These are phyloP conservation scores for Pogonocherus hispidulus DNA, from an alignment of 2,888 invertebrate species.

Conservation along the genomic window DNA sequence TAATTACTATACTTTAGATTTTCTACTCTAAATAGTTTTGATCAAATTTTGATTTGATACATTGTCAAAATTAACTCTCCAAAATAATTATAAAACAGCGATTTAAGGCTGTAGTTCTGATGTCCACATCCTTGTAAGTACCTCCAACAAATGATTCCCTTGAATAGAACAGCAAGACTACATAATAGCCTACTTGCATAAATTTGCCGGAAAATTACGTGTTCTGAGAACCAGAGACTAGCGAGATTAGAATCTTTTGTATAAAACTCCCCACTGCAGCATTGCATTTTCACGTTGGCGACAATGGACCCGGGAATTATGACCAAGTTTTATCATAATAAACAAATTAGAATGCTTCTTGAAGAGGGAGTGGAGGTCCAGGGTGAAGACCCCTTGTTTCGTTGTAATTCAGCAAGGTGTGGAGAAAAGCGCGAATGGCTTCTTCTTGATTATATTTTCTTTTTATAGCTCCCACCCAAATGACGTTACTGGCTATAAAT, in stretches of 20 bases:
- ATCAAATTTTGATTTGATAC: too few species aligned
- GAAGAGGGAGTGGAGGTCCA: neutral
- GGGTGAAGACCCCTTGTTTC: conserved; percentile 1
- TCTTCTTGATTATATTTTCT: conserved; percentile 18
- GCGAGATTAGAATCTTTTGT: conserved; percentile 32
- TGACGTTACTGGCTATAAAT: neutral
- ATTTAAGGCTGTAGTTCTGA: too few species aligned
- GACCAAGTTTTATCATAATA: conserved; percentile 51
- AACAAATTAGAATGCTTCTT: conserved; percentile 52
- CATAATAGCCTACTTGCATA: conserved; percentile 23
- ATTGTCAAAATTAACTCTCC: too few species aligned
- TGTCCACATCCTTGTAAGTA: too few species aligned
- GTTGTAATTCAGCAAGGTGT: conserved; percentile 3
- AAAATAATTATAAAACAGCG: too few species aligned
- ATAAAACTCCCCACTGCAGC: conserved; percentile 29
- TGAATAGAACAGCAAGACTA: conserved; percentile 18
- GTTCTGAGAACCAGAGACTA: conserved; percentile 4
- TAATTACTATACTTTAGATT: too few species aligned
- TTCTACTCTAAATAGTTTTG: too few species aligned
- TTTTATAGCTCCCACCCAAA: conserved; percentile 10
- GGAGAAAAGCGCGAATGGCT: conserved; percentile 4
- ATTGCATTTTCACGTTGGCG: conserved; percentile 35
- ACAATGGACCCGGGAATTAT: conserved; percentile 47
- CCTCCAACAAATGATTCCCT: too few species aligned
- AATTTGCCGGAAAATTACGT: conserved; percentile 27